Percentiles rank a stretch among this genome's conserved stretches.
Conservation (phyloP, 2,888 invertebrate species). For the Cosmopolites sordidus region DNA sequence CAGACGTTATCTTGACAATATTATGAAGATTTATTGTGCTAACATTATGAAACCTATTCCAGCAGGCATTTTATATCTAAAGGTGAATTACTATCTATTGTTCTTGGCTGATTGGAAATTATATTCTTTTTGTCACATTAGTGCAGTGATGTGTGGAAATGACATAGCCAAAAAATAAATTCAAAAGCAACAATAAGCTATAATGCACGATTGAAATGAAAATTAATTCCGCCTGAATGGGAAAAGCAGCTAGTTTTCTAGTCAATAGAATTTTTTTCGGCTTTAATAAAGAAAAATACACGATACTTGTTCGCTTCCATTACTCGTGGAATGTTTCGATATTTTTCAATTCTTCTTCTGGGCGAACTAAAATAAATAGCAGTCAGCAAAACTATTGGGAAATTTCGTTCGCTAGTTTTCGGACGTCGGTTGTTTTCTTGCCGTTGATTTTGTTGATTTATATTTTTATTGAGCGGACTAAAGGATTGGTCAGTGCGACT, state of each 20-base stretch:
- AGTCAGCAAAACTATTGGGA: background rate
- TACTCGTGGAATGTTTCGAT: background rate
- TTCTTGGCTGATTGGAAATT: no score
- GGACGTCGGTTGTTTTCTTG: background rate
- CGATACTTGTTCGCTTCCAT: background rate
- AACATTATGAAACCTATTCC: no score
- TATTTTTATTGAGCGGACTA: background rate
- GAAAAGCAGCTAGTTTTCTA: background rate
- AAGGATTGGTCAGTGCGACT: background rate
- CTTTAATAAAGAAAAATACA: background rate
- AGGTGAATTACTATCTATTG: no score
- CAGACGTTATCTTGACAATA: no score
- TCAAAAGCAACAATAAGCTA: background rate
- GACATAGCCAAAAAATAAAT: no score
- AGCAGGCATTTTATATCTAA: no score
- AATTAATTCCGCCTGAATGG: background rate
- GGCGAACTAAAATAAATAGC: background rate
- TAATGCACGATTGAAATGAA: background rate
- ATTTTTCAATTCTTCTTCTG: background rate
- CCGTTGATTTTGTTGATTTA: background rate
- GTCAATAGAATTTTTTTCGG: background rate
- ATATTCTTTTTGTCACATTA: no score
- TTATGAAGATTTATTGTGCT: no score
- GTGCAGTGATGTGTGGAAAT: no score
- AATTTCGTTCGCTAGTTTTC: background rate